Conservation (phyloP, 2,888 invertebrate genomes). For the Melanchra persicariae region DNA sequence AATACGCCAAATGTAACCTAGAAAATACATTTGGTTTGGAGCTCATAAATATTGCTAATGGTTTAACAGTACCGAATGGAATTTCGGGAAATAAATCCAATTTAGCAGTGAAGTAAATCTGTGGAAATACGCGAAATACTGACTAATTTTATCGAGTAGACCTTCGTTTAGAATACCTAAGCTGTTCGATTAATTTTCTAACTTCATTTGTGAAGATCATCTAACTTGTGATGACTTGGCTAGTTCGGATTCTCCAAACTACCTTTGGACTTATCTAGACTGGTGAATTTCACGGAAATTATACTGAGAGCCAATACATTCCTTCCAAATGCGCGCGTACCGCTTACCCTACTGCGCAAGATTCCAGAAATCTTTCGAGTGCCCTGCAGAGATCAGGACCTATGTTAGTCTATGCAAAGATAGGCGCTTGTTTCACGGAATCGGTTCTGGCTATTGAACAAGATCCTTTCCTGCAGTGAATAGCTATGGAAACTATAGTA, state of each 20-base stretch:
- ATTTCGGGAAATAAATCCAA: slow-evolving; percentile 46
- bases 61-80: slow-evolving; percentile 40
- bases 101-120: slow-evolving; percentile 32
- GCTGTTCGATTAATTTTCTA: background rate
- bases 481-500: no score
- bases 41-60: slow-evolving; percentile 59
- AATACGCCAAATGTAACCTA: slow-evolving; percentile 18
- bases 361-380: slow-evolving; percentile 15
- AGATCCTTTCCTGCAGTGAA: background rate
- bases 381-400: background rate
- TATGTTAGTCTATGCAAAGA: background rate
- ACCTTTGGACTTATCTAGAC: background rate
- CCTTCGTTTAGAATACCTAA: slow-evolving; percentile 1
- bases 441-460: no score
- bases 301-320: slow-evolving; percentile 19
- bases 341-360: slow-evolving; percentile 10
- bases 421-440: background rate
- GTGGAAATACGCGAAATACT: slow-evolving; percentile 20
- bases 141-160: slow-evolving; percentile 22
- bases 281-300: background rate
- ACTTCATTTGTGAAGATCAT: background rate
- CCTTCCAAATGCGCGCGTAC: background rate
- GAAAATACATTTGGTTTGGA: slow-evolving; percentile 45
- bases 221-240: background rate
- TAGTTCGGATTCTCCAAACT: background rate